Percentiles rank a stretch among this genome's conserved stretches.
phyloP scores from a whole-genome alignment of 1,140 invertebrate genomes.

The Drosophila quadrilineata region DNA sequence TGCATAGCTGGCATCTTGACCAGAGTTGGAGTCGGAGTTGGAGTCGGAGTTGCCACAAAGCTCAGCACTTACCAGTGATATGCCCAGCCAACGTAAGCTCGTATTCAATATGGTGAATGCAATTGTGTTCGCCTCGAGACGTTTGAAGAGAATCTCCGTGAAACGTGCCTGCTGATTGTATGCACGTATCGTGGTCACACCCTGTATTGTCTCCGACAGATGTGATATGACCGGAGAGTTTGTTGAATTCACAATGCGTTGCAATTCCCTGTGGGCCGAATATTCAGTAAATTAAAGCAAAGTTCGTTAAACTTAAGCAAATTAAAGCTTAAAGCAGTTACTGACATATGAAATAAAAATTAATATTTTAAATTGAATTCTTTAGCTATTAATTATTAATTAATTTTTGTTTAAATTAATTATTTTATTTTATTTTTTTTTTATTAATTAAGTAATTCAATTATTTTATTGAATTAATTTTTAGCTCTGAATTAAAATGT shows the following conservation, averaged over 20 bases:
- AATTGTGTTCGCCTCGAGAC: conserved; percentile 88
- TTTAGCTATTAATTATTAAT: no score
- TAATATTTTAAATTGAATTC: no score
- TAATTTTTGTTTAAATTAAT: no score
- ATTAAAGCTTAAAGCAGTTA: no score
- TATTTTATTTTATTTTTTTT: no score
- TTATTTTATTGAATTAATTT: no score
- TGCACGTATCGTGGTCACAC: conserved; percentile 87
- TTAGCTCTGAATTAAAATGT: no score
- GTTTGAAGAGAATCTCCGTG: conserved; percentile 84
- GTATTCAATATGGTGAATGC: conserved; percentile 90
- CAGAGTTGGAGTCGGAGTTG: not conserved
- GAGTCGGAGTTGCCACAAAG: conserved; percentile 18
- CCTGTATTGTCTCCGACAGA: conserved; percentile 87
- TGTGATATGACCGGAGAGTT: conserved; percentile 88
- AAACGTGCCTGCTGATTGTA: conserved; percentile 86
- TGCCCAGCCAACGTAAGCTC: conserved; percentile 91
- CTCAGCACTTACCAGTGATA: conserved; percentile 88
- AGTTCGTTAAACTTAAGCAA: no score
- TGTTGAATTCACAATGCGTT: conserved; percentile 86
- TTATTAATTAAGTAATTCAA: no score
- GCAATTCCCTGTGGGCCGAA: conserved; percentile 85
- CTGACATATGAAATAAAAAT: no score
- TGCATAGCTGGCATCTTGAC: conserved; percentile 48
- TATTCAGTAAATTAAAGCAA: no score